Percentiles rank a stretch among this genome's conserved stretches.
These are phyloP conservation scores for Aurelia aurita complex sp. Pacific DNA, from an alignment of 30 jellyfish, hydroid and myxozoan species.

Conservation along the genomic window DNA sequence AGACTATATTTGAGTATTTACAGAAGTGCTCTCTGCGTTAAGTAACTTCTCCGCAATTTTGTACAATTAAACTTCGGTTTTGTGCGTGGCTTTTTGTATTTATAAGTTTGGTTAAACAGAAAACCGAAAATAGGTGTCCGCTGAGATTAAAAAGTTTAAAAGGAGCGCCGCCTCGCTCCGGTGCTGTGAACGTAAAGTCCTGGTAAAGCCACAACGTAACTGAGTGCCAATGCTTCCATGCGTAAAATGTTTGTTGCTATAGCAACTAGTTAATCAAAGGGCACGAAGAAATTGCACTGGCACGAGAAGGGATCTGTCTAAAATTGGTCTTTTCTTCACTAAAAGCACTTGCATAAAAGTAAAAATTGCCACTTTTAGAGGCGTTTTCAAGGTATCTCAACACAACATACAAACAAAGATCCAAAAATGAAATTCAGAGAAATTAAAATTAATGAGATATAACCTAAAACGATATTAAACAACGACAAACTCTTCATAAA, in stretches of 20 bases:
- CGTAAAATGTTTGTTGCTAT: background rate
- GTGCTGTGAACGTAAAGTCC: conserved; percentile 32
- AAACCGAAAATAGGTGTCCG: conserved; percentile 53
- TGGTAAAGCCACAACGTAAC: conserved; percentile 31
- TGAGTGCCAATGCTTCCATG: conserved; percentile 14
- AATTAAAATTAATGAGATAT: too few species aligned
- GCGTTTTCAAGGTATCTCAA: too few species aligned
- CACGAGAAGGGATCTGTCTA: too few species aligned
- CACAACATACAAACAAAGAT: too few species aligned
- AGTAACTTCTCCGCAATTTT: background rate
- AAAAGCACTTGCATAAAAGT: too few species aligned
- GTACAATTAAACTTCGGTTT: conserved; percentile 6
- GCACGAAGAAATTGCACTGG: background rate
- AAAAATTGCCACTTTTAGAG: too few species aligned
- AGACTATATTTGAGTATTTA: too few species aligned
- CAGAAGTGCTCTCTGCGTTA: background rate
- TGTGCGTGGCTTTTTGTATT: conserved; percentile 49
- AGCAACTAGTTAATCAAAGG: background rate
- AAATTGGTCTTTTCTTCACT: background rate
- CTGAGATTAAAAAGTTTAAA: conserved; percentile 43
- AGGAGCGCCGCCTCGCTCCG: conserved; percentile 57
- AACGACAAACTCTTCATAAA: too few species aligned
- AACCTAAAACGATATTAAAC: too few species aligned
- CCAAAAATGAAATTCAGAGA: too few species aligned
- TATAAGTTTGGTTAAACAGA: conserved; percentile 15